Base-by-base conservation (phyloP, 2,888 invertebrate species). In the Sussaba pulchella region DNA sequence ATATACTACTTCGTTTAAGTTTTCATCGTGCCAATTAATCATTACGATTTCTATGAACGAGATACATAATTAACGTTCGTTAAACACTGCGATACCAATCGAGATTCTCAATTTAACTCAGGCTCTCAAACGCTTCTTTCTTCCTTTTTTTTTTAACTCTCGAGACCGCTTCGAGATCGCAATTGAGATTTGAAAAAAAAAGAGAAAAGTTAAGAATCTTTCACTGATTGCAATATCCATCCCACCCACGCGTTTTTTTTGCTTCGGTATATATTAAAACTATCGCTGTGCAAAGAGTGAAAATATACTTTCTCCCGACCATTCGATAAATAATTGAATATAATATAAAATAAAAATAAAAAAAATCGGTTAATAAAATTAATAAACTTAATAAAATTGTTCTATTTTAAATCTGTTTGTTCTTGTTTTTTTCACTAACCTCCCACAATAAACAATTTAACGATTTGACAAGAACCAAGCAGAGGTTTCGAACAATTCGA, bases 371-470 rank as follows among this genome's bases (percentile, higher is more conserved):
- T n/a, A n/a, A n/a, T n/a, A n/a, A n/a, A n/a, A n/a, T n/a, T n/a
- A n/a, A n/a, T n/a, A n/a, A n/a, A n/a, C n/a, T n/a, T n/a, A n/a
- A n/a, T n/a, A n/a, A n/a, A n/a, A n/a, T n/a, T n/a, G n/a, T n/a
- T n/a, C n/a, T n/a, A n/a, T n/a, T n/a, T n/a, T n/a, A n/a, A n/a
- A n/a, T n/a, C n/a, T n/a, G n/a, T n/a, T n/a, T n/a, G n/a, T n/a
- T n/a, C n/a, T n/a, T n/a, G n/a, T n/a, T n/a, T n/a, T n/a, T n/a
- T n/a, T n/a, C n/a, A n/a, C n/a, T n/a, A n/a, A 81, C 81, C 81
- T 70, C 81, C 81, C 77, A 66, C 81, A 57, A 47, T 66, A 57
- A 73, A 73, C 77, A 77, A 70, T 74, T 81, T 73, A 61, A 73
- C 72, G 70, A 69, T 67, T 78, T 59, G 31, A 12, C 14, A 54